A percentile compares a stretch with the other conserved stretches of the same genome.
Evolutionary conservation across 2,888 invertebrate species (phyloP).

Genomic region (Brassicogethes aeneus): DNA sequence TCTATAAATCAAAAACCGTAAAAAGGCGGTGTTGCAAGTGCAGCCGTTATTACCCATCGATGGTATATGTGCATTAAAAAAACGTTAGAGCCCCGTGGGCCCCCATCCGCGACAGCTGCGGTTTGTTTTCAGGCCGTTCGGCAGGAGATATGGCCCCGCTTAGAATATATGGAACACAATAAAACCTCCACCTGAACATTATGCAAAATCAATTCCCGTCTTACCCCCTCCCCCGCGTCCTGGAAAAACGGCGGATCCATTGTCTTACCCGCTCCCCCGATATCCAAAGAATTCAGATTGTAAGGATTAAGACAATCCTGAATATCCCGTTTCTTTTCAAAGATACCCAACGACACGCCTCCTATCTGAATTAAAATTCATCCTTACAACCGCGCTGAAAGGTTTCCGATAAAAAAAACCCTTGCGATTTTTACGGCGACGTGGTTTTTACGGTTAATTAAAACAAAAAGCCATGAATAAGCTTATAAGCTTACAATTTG

Average conservation of each 20-base stretch:
- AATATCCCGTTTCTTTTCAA: slow-evolving; percentile 3
- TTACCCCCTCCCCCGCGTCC: slow-evolving; percentile 22
- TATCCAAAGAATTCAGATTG: slow-evolving; percentile 33
- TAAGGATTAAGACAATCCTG: slow-evolving; percentile 36
- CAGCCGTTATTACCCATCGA: slow-evolving; percentile 18
- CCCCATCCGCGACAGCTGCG: slow-evolving; percentile 36
- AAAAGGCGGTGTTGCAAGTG: no score
- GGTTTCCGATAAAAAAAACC: not conserved
- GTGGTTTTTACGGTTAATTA: no score
- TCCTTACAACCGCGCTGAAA: not conserved
- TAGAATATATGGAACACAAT: slow-evolving; percentile 42
- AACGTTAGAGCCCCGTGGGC: slow-evolving; percentile 34
- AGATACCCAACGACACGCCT: slow-evolving; percentile 1
- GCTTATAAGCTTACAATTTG: no score
- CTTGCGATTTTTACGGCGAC: no score
- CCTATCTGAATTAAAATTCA: slow-evolving; percentile 17
- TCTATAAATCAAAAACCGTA: no score
- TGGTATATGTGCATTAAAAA: slow-evolving; percentile 34
- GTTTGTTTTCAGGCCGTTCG: slow-evolving; percentile 41
- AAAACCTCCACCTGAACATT: slow-evolving; percentile 44
- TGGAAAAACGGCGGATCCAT: no score
- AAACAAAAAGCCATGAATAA: no score
- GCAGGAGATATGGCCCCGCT: slow-evolving; percentile 32
- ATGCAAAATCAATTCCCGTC: slow-evolving; percentile 43
- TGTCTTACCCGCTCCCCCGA: slow-evolving; percentile 13